Conservation (phyloP, 1,140 invertebrate species). For the Neelides sp. region DNA sequence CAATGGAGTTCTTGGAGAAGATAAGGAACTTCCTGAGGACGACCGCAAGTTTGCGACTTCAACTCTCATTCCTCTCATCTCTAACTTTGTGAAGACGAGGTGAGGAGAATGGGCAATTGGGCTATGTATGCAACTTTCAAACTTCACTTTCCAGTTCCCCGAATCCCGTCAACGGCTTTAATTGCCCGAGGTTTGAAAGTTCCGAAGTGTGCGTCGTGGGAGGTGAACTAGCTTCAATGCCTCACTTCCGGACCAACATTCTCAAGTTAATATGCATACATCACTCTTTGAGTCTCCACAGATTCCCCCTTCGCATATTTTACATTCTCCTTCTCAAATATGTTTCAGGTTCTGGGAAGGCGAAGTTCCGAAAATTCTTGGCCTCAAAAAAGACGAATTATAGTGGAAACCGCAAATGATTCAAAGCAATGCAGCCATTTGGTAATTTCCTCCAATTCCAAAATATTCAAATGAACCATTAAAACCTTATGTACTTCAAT, state of each 20-base stretch:
- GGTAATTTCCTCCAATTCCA: not conserved
- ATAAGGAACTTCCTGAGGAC: slow-evolving; percentile 23
- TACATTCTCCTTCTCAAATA: not conserved
- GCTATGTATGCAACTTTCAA: not conserved
- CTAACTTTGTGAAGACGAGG: slow-evolving; percentile 33
- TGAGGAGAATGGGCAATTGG: slow-evolving; percentile 2
- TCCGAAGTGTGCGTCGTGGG: slow-evolving; percentile 15
- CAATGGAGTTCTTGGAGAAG: slow-evolving; percentile 31
- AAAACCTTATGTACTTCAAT: too few relatives aligned
- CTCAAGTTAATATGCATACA: slow-evolving; percentile 21
- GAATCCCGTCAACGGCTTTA: not conserved
- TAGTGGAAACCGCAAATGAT: slow-evolving; percentile 2
- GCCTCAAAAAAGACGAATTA: slow-evolving; percentile 18
- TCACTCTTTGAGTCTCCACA: not conserved
- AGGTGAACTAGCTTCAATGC: slow-evolving; percentile 14
- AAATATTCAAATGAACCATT: too few relatives aligned
- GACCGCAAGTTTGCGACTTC: slow-evolving; percentile 32
- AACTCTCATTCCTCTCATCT: slow-evolving; percentile 30
- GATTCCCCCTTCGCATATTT: not conserved
- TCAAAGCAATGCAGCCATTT: too few relatives aligned
- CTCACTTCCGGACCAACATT: slow-evolving; percentile 24
- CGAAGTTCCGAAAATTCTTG: slow-evolving; percentile 17
- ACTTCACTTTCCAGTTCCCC: not conserved
- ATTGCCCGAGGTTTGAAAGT: not conserved
- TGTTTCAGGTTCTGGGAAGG: slow-evolving; percentile 25